Evolutionary conservation across 2,797 vertebrate genomes (phyloP).

Genomic region (Dermochelys coriacea): DNA sequence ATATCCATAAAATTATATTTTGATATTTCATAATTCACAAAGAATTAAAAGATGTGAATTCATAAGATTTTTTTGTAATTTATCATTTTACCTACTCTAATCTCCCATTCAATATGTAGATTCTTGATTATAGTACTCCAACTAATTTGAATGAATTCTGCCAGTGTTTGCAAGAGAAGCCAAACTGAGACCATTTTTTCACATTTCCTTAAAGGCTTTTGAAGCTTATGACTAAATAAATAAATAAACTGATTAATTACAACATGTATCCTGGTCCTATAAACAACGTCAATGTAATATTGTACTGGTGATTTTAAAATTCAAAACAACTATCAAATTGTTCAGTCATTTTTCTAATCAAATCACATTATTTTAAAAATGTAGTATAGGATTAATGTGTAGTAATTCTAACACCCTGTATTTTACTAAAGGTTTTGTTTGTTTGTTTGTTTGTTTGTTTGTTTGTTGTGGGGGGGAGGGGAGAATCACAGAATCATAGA

Average conservation of each 20-base stretch:
- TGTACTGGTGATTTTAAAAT: not conserved
- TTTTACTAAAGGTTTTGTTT: not conserved
- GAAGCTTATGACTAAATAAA: conserved; percentile 65
- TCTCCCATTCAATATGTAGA: not conserved
- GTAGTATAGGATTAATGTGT: not conserved
- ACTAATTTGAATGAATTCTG: conserved; percentile 24
- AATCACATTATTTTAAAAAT: not conserved
- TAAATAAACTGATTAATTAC: conserved; percentile 40
- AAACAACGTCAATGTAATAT: not conserved
- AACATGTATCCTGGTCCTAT: not conserved
- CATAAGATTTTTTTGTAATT: not conserved
- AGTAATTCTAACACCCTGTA: not conserved
- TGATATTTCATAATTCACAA: not conserved
- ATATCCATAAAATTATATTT: not conserved
- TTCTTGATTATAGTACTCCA: not conserved
- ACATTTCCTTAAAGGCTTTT: conserved; percentile 47
- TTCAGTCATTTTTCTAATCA: not conserved
- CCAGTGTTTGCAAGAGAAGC: not conserved
- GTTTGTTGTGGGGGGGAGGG: rapidly evolving
- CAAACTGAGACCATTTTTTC: conserved; percentile 44
- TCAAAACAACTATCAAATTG: not conserved
- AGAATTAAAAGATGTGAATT: rapidly evolving
- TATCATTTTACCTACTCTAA: not conserved
- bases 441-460: not conserved
- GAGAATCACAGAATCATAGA: too few species aligned